Conservation (phyloP, 2,797 vertebrate species). For the Sebastes jordani region DNA sequence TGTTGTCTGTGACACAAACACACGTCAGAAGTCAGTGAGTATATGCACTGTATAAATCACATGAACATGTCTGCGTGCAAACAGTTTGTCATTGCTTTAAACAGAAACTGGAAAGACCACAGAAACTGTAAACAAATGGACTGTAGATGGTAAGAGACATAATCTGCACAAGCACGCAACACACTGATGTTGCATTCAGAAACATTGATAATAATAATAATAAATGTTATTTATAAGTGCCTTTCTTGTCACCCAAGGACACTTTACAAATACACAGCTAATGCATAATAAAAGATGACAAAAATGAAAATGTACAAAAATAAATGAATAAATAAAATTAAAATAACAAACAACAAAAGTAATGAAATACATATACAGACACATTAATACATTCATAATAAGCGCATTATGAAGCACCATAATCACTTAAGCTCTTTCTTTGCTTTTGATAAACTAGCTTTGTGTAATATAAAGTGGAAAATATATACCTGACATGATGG, state of each 20-base stretch:
- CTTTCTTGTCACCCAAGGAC: too few relatives aligned
- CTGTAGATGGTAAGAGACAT: neutral
- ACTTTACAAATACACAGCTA: too few relatives aligned
- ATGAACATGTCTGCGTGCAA: neutral
- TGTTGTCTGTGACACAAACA: constrained; percentile 73
- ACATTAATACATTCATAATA: too few relatives aligned
- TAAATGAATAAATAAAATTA: too few relatives aligned
- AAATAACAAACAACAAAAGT: too few relatives aligned
- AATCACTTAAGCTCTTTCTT: neutral
- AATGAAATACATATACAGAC: too few relatives aligned
- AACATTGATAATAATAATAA: neutral
- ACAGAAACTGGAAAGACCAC: constrained; percentile 8
- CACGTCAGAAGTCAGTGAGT: neutral
- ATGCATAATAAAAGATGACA: too few relatives aligned
- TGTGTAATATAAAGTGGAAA: neutral
- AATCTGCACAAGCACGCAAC: neutral
- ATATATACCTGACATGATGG: neutral
- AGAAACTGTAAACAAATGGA: constrained; percentile 13
- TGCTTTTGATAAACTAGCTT: neutral
- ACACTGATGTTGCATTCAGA: neutral
- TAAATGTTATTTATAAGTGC: too few relatives aligned
- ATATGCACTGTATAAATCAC: neutral
- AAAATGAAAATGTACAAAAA: too few relatives aligned
- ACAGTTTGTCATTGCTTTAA: constrained; percentile 6
- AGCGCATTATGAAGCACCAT: too few relatives aligned